Evolutionary conservation across 2,888 invertebrate genomes (phyloP), one percentile per base, ranked within the genome.

Genomic region (Cepaea hortensis): DNA sequence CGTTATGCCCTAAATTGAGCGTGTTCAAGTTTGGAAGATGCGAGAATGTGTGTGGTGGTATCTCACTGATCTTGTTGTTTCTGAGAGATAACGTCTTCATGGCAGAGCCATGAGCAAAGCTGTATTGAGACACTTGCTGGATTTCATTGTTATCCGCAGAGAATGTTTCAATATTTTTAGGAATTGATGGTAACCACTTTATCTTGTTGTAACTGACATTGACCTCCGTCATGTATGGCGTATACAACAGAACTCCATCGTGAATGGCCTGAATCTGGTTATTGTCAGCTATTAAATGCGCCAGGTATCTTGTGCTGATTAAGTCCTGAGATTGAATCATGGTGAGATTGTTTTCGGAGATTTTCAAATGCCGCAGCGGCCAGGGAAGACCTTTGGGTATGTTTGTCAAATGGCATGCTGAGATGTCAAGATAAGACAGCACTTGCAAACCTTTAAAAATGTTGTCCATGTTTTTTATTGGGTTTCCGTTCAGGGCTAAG

Each of bases 211-310:
- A 96, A 92, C 97, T 97, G 68, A 98, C 95, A 95, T 97, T 97
- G 65, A 98, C 95, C 90, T 97, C 96, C 86, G 96, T 95, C 61
- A 98, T 96, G 93, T 97, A 96, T 93, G 97, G 97, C 88, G 98
- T 95, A 85, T 97, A 96, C 0, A 97, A 97, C 86, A 98, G 95
- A 0, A 98, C 97, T 93, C 98, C 97, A 83, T 97, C 97, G 94
- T 98, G 98, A 70, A 98, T 96, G 3, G 96, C 95, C 81, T 95
- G 95, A 86, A 98, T 96, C 90, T 96, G 95, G 93, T 98, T 98
- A 89, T 96, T 96, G 18, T 97, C 97, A 88, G 98, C 96, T 93
- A 97, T 97, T 84, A 98, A 95, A 35, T 97, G 96, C 91, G 97
- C 97, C 48, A 98, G 94, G 73, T 79, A 87, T 13, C 70, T 72